Evolutionary conservation across 37 sponge, comb jelly and placozoan genomes (phyloP).

Genomic region (Agelas oroides): DNA sequence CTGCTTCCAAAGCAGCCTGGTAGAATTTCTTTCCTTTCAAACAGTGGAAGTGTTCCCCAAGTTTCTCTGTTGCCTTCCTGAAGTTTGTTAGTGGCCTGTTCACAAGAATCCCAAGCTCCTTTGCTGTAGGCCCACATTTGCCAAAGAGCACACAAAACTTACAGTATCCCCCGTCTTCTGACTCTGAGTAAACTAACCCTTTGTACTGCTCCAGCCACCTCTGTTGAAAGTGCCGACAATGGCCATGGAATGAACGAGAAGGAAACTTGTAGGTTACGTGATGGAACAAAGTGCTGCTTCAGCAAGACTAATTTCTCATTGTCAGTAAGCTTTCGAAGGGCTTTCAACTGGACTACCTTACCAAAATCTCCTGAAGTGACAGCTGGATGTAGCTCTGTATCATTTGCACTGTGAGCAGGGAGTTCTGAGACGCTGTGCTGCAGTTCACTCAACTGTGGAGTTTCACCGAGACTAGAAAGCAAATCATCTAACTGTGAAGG

Average conservation of each 20-base stretch:
- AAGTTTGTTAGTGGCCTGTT: slow-evolving; percentile 48
- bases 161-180: slow-evolving; percentile 69
- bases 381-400: slow-evolving; percentile 24
- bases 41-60: slow-evolving; percentile 14
- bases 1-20: slow-evolving; percentile 41
- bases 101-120: slow-evolving; percentile 38
- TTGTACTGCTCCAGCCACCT: slow-evolving; percentile 45
- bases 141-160: slow-evolving; percentile 69
- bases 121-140: background rate
- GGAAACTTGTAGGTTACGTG: slow-evolving; percentile 46
- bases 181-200: slow-evolving; percentile 40
- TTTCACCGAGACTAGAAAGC: too few relatives aligned
- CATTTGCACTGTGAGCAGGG: background rate
- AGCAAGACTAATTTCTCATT: slow-evolving; percentile 38
- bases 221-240: slow-evolving; percentile 48
- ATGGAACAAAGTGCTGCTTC: slow-evolving; percentile 50
- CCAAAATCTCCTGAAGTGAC: slow-evolving; percentile 66
- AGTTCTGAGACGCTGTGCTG: too few relatives aligned
- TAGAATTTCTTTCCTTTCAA: slow-evolving; percentile 55
- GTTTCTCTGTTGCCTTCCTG: slow-evolving; percentile 34
- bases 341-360: slow-evolving; percentile 48
- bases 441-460: too few relatives aligned
- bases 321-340: slow-evolving; percentile 43
- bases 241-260: background rate
- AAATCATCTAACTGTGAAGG: too few relatives aligned